These are phyloP conservation scores for Neocrepidodera transversa DNA, from an alignment of 2,888 invertebrate species.

Conservation along the genomic window DNA sequence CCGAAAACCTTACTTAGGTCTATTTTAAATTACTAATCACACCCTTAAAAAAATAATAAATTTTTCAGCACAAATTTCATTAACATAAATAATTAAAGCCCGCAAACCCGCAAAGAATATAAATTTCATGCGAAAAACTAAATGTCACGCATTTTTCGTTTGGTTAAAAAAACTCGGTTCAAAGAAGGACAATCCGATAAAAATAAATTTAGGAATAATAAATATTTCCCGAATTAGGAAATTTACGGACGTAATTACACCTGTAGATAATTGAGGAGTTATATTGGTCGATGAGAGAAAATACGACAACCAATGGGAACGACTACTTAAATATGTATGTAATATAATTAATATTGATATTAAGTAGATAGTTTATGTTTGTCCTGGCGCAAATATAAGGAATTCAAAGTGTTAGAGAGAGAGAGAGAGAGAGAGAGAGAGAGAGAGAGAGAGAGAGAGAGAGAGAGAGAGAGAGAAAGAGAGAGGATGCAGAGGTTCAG, in stretches of 20 bases:
- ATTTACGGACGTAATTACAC: constrained; percentile 23
- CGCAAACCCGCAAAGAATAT: background rate
- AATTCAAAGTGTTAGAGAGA: too few relatives aligned
- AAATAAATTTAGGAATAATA: constrained; percentile 1
- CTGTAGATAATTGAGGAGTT: constrained; percentile 22
- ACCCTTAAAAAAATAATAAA: background rate
- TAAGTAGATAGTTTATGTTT: too few relatives aligned
- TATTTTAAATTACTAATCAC: background rate
- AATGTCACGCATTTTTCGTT: background rate
- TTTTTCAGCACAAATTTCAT: background rate
- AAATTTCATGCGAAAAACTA: background rate
- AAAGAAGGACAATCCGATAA: too few relatives aligned
- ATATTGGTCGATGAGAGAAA: background rate
- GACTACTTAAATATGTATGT: too few relatives aligned
- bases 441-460: too few relatives aligned
- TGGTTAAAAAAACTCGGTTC: background rate
- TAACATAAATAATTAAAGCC: constrained; percentile 5
- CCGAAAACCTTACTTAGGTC: too few relatives aligned
- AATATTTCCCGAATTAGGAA: constrained; percentile 23
- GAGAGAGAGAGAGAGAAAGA: too few relatives aligned
- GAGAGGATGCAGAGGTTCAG: too few relatives aligned
- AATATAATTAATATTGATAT: too few relatives aligned
- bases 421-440: too few relatives aligned
- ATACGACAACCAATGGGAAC: constrained; percentile 17
- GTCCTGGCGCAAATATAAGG: too few relatives aligned